Evolutionary conservation across 2,113 vertebrate species (phyloP).

Genomic region (Hepsetus odoe): DNA sequence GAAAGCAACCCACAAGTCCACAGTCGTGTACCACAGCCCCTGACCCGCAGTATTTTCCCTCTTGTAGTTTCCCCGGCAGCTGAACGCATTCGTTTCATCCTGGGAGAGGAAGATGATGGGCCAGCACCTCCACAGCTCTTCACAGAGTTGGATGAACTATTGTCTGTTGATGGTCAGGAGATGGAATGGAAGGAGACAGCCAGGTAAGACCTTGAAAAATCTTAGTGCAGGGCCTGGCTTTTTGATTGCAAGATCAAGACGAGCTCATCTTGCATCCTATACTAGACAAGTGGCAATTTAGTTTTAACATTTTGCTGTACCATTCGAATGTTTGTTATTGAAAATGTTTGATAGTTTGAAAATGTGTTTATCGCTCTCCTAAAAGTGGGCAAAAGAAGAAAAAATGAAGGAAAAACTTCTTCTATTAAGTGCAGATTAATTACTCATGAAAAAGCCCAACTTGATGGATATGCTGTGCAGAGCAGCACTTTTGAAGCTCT

Average conservation of each 20-base stretch:
- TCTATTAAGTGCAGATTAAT: not conserved
- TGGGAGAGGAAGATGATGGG: constrained; percentile 95
- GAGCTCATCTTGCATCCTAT: not conserved
- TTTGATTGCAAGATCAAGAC: constrained; percentile 13
- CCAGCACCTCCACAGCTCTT: constrained; percentile 94
- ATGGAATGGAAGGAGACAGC: constrained; percentile 99
- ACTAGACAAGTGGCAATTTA: too few species aligned
- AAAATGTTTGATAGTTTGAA: too few species aligned
- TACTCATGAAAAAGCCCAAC: constrained; percentile 20
- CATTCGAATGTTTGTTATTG: not conserved
- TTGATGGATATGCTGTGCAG: constrained; percentile 9
- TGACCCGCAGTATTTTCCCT: constrained; percentile 91
- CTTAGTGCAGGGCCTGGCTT: not conserved
- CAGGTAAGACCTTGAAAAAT: constrained; percentile 79
- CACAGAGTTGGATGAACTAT: constrained; percentile 95
- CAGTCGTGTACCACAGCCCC: constrained; percentile 68
- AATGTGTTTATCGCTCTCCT: too few species aligned
- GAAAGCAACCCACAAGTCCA: constrained; percentile 61
- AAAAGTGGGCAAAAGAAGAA: too few species aligned
- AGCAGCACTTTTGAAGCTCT: constrained; percentile 8
- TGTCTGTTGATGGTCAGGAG: constrained; percentile 93
- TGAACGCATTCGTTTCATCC: constrained; percentile 95
- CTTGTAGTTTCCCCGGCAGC: constrained; percentile 93
- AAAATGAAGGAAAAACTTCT: not conserved
- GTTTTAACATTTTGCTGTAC: not conserved